Percentiles rank a stretch among this genome's conserved stretches.
Evolutionary conservation across 2,113 vertebrate species (phyloP).

Genomic region (Elephas maximus): DNA sequence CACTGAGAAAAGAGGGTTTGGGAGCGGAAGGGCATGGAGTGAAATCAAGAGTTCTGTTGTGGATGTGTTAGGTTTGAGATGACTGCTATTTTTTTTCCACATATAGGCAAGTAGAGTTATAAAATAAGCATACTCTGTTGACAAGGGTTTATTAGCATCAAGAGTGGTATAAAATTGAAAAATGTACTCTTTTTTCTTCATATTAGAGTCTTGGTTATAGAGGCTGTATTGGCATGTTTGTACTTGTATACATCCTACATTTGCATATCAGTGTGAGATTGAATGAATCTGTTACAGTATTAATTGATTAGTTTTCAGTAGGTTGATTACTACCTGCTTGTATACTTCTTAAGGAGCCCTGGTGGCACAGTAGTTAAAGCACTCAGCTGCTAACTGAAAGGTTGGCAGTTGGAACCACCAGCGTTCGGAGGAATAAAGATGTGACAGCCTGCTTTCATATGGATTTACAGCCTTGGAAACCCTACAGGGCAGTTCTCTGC

Average conservation of each 20-base stretch:
- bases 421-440: too few relatives aligned
- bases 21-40: background rate
- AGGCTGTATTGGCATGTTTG: background rate
- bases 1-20: background rate
- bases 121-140: background rate
- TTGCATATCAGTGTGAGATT: background rate
- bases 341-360: background rate
- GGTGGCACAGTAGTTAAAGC: too few relatives aligned
- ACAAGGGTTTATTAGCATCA: background rate
- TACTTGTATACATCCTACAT: too few relatives aligned
- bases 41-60: background rate
- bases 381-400: too few relatives aligned
- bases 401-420: too few relatives aligned
- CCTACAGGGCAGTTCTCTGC: too few relatives aligned
- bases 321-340: background rate
- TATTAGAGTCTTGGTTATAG: background rate
- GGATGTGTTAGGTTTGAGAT: background rate
- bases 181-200: background rate
- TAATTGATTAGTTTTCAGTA: background rate
- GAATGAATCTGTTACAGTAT: background rate
- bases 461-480: too few relatives aligned
- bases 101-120: background rate
- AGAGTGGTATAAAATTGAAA: background rate
- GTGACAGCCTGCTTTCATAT: too few relatives aligned
- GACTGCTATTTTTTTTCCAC: background rate